Evolutionary conservation across 1,140 invertebrate genomes (phyloP), one percentile per base, ranked within the genome.

Genomic region (Drosophila gunungcola): DNA sequence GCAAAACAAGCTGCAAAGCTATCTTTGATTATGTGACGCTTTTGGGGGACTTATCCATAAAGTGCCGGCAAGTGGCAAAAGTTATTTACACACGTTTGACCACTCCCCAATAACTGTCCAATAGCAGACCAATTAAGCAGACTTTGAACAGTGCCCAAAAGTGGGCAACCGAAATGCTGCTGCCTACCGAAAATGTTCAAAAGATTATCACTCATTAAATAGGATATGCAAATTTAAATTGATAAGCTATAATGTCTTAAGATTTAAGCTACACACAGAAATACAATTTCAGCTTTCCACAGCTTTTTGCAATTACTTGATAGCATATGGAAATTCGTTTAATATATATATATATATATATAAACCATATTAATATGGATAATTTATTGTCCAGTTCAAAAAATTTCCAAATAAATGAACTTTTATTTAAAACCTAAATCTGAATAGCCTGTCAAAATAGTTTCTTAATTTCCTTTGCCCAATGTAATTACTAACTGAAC

Each of bases 11-110:
- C 75, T 84, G 64, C 49, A 86, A 85, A 81, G 68, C 80, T 78
- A 67, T 78, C 84, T 85, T 86, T 85, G 75, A 82, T 82, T 74
- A 84, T 82, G 68, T 83, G 69, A 60, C 78, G 63, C 68, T 60
- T 46, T 70, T 67, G 70, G 76, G 77, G 61, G 83, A 82, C 80
- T 86, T 86, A 88, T 86, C 83, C 73, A 72, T 86, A 68, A 84
- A 84, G 77, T 63, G 46, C 49, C 63, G 76, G 60, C 72, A 63
- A 64, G 61, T 78, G 82, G 72, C 83, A 86, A 61, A 82, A 68
- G 74, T 78, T 80, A 75, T 86, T 82, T 85, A 67, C 72, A 73
- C 67, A 52, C 60, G 46, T 49, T 45, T 34, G 36, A 54, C 56
- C 56, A 49, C 41, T 16, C 29, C 41, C 51, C 46, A 52, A 68